These are phyloP conservation scores for Drosophila stalkeri DNA, from an alignment of 2,888 invertebrate species.

Conservation along the genomic window DNA sequence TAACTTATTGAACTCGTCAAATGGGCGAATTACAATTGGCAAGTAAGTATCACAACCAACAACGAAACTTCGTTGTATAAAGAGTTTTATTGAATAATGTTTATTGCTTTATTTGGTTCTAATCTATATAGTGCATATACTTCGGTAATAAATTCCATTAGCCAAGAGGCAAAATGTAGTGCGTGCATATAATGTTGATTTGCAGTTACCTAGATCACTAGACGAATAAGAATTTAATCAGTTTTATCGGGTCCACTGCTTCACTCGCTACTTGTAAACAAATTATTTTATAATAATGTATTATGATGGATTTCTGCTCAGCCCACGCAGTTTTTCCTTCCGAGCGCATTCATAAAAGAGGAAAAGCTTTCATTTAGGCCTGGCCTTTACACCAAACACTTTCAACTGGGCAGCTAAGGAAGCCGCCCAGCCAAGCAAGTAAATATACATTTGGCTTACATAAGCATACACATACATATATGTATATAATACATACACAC, in stretches of 20 bases:
- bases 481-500: too few species aligned
- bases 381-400: too few species aligned
- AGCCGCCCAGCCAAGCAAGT: not conserved
- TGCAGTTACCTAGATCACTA: not conserved
- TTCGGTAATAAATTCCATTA: not conserved
- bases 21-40: not conserved
- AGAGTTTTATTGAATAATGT: not conserved
- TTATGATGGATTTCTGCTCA: not conserved
- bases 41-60: not conserved
- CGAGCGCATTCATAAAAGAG: too few species aligned
- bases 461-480: not conserved
- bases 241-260: too few species aligned
- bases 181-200: not conserved
- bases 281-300: not conserved
- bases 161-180: not conserved
- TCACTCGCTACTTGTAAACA: too few species aligned
- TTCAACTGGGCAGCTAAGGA: too few species aligned
- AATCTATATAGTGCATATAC: not conserved
- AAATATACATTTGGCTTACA: not conserved
- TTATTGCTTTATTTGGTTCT: not conserved
- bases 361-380: too few species aligned
- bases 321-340: not conserved
- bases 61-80: not conserved
- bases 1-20: not conserved
- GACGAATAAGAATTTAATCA: not conserved